Conservation (phyloP, 1,140 invertebrate genomes). For the Samia ricini region DNA sequence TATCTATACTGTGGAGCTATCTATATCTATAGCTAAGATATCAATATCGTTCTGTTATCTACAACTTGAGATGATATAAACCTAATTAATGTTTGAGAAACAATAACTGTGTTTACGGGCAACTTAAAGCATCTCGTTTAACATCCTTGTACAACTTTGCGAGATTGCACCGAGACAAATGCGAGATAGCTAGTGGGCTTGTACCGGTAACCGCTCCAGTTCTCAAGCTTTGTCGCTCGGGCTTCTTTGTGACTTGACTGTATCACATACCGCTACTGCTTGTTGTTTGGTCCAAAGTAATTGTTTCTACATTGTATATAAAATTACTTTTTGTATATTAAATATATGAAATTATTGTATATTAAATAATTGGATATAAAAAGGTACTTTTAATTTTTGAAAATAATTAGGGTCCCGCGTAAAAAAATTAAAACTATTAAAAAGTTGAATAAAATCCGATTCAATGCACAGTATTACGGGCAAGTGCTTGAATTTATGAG, state of each 20-base stretch:
- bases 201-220: constrained; percentile 42
- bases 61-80: no score
- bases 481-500: no score
- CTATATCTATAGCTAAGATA: no score
- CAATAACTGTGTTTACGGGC: background rate
- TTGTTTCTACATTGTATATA: background rate
- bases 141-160: constrained; percentile 14
- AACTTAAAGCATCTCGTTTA: constrained; percentile 5
- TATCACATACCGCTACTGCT: constrained; percentile 33
- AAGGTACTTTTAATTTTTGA: no score
- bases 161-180: constrained; percentile 25
- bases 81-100: background rate
- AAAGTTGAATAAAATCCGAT: no score
- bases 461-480: no score
- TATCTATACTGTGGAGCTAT: no score
- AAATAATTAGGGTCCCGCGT: no score
- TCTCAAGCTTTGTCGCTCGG: constrained; percentile 37
- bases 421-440: no score
- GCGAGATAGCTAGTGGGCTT: constrained; percentile 41
- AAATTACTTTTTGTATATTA: background rate
- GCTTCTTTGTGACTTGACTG: constrained; percentile 36
- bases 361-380: no score
- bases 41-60: no score
- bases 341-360: background rate
- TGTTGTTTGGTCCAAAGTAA: background rate